Evolutionary conservation across 2,888 invertebrate species (phyloP).

Genomic region (Quadroppia sp.): DNA sequence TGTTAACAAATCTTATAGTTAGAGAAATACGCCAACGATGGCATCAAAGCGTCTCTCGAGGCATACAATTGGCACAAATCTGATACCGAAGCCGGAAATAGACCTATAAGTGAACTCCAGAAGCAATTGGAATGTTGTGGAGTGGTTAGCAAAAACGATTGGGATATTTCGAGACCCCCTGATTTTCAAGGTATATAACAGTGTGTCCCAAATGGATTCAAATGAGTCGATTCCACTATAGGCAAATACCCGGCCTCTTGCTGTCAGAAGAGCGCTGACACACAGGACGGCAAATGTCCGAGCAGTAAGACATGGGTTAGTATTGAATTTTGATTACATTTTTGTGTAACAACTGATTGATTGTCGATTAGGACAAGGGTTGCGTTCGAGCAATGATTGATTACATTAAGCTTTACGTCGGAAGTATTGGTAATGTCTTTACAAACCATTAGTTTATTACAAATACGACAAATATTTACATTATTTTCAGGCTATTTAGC

Average conservation of each 20-base stretch:
- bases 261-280: not conserved
- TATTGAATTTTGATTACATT: not conserved
- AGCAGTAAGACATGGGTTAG: not conserved
- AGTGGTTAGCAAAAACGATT: not conserved
- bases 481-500: conserved; percentile 14
- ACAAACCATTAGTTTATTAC: too few relatives aligned
- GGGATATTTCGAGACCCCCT: not conserved
- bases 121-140: conserved; percentile 17
- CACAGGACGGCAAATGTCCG: not conserved
- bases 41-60: not conserved
- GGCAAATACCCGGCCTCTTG: not conserved
- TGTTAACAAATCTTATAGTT: not conserved
- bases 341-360: not conserved
- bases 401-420: not conserved
- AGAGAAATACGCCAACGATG: conserved; percentile 1
- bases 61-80: conserved; percentile 4
- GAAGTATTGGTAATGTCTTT: conserved; percentile 22
- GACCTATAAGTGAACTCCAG: conserved; percentile 13
- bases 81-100: not conserved
- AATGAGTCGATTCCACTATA: not conserved
- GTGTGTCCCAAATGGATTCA: not conserved
- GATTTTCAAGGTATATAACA: not conserved
- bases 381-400: conserved; percentile 7
- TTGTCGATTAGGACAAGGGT: not conserved
- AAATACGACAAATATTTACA: not conserved